Conservation (phyloP, 2,113 vertebrate genomes). For the Aythya baeri region DNA sequence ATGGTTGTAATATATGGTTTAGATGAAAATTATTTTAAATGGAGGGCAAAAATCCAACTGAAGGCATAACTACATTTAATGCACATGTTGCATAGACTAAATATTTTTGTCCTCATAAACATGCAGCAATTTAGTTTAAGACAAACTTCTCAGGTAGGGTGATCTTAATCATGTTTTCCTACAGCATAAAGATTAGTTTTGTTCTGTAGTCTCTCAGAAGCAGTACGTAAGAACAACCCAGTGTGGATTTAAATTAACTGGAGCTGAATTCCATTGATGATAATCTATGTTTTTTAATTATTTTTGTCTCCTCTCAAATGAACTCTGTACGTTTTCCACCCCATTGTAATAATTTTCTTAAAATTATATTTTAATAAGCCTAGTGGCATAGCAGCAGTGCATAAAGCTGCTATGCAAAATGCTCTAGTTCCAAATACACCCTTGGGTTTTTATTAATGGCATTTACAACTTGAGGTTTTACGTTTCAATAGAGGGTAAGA, state of each 20-base stretch:
- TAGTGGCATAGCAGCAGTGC: background rate
- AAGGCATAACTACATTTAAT: background rate
- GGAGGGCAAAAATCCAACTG: constrained; percentile 34
- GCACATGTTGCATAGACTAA: background rate
- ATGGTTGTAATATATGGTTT: background rate
- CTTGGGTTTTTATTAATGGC: background rate
- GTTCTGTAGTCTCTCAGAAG: background rate
- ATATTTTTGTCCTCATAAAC: constrained; percentile 11
- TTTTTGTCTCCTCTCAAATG: constrained; percentile 9
- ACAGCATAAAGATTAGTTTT: background rate
- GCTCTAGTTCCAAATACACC: background rate
- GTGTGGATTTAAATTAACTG: constrained; percentile 46
- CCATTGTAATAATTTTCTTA: background rate
- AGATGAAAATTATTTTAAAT: constrained; percentile 45
- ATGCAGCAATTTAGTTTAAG: constrained; percentile 1
- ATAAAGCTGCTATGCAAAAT: background rate
- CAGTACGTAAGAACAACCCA: background rate
- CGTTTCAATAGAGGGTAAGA: background rate
- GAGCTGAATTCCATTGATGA: constrained; percentile 8
- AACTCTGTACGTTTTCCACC: background rate
- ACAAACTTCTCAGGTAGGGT: constrained; percentile 7
- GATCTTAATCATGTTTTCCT: constrained; percentile 21
- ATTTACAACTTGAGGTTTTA: background rate
- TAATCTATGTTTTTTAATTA: constrained; percentile 50
- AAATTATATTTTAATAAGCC: constrained; percentile 22